Base-by-base conservation (phyloP, 2,113 vertebrate species). In the Leucopternis melanops region DNA sequence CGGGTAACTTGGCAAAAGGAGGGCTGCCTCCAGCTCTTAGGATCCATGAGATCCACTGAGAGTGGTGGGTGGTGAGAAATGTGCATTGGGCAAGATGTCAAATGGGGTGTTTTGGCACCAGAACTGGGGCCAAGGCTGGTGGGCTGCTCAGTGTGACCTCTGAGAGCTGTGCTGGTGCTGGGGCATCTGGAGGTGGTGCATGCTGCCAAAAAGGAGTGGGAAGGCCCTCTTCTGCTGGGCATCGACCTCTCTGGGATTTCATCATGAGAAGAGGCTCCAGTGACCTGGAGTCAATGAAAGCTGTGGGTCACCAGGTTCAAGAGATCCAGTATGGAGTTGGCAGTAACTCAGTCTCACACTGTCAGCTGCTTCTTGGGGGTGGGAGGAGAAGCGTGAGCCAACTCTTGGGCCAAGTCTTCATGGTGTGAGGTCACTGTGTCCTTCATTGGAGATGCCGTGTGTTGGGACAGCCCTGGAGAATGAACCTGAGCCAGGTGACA, bases 401-500 rank as follows among this genome's bases (percentile, higher is more conserved):
- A 2, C n/a, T 49, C 47, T 62, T 45, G 31, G 63, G 49, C 13
- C 40, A 44, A 2, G 54, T 61, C 34, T 58, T 67, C 38, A 12
- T 7, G 34, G 20, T 50, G n/a, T 16, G 13, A 75, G 38, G 32
- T 62, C 45, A 13, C 27, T 8, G 44, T 50, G 29, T 69, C 47
- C 34, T 9, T 40, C 71, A 11, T 3, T 12, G 29, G 25, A 88
- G n/a, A 73, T 2, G 2, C n/a, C 10, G 0, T 10, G 23, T 4
- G 17, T 18, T 75, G 38, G 40, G 45, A 44, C 26, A 45, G 26
- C 58, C 50, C 42, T 58, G 47, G 34, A 29, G 14, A 32, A n/a
- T 1, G 1, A 66, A 57, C 25, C 32, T 26, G 44, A 44, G 69
- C 26, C 6, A 4, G 31, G 50, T 50, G 58, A 20, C 31, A 58